Conservation (phyloP, 2,797 vertebrate species). For the Amblyopsis hoosieri region DNA sequence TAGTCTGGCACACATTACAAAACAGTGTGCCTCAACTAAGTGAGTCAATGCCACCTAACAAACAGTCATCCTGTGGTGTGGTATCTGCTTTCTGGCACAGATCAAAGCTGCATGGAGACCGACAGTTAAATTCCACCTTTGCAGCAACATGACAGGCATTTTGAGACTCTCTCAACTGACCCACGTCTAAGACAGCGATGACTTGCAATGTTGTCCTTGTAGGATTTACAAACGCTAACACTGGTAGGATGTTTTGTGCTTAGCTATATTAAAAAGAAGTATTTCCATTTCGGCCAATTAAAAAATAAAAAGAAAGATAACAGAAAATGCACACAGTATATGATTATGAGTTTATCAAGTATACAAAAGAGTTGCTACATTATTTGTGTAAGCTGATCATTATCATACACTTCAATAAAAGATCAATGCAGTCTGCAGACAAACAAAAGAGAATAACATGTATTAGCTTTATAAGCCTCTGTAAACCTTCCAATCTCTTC, state of each 20-base stretch:
- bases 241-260: background rate
- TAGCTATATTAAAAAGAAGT: background rate
- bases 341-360: too few species aligned
- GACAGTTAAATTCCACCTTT: slow-evolving; percentile 36
- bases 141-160: slow-evolving; percentile 11
- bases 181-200: slow-evolving; percentile 20
- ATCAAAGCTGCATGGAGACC: slow-evolving; percentile 45
- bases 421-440: background rate
- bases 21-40: slow-evolving; percentile 1
- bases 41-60: slow-evolving; percentile 15
- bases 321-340: too few species aligned
- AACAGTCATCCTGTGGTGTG: slow-evolving; percentile 42
- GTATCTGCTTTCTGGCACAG: slow-evolving; percentile 54
- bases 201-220: slow-evolving; percentile 29
- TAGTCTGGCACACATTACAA: background rate
- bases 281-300: background rate
- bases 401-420: background rate
- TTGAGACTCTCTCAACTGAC: slow-evolving; percentile 17
- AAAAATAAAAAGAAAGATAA: background rate
- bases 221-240: slow-evolving; percentile 9
- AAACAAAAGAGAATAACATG: background rate
- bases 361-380: too few species aligned
- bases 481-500: slow-evolving; percentile 41
- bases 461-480: slow-evolving; percentile 23
- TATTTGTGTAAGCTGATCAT: too few species aligned